Conservation (phyloP, 2,797 vertebrate species). For the Streptopelia turtur region DNA sequence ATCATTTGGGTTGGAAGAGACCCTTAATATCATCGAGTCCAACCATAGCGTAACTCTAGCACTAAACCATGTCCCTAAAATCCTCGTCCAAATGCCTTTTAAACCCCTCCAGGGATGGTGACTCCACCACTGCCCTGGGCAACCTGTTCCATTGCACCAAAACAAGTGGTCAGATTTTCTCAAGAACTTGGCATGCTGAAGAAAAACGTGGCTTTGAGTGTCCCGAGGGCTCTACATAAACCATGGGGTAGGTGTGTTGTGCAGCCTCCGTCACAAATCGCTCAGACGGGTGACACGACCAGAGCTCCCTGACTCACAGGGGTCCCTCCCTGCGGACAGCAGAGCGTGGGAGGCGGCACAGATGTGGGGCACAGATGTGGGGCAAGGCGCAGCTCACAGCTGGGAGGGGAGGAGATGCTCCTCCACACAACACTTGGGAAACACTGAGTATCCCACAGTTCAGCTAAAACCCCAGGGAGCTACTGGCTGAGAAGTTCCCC, state of each 20-base stretch:
- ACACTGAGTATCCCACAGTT: conserved; percentile 40
- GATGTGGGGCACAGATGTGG: conserved; percentile 8
- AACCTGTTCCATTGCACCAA: not conserved
- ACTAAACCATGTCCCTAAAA: no score
- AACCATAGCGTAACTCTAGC: no score
- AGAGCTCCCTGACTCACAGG: conserved; percentile 60
- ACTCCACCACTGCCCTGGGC: no score
- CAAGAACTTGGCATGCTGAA: not conserved
- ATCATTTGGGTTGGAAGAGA: no score
- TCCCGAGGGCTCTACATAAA: not conserved
- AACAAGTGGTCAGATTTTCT: conserved; percentile 7
- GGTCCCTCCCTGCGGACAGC: conserved; percentile 48
- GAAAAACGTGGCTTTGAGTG: not conserved
- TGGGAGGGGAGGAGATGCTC: not conserved
- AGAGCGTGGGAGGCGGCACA: conserved; percentile 47
- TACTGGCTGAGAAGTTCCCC: not conserved
- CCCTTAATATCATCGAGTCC: no score
- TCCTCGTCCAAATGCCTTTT: no score
- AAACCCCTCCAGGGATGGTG: no score
- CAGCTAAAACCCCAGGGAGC: conserved; percentile 25
- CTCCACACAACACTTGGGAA: conserved; percentile 27
- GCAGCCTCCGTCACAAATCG: conserved; percentile 41
- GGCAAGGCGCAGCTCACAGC: conserved; percentile 15
- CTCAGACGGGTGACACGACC: not conserved
- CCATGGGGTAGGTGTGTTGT: conserved; percentile 29